A percentile compares a stretch with the other conserved stretches of the same genome.
These are phyloP conservation scores for Lepilemur septentrionalis DNA, from an alignment of 2,797 vertebrate genomes.

Conservation along the genomic window DNA sequence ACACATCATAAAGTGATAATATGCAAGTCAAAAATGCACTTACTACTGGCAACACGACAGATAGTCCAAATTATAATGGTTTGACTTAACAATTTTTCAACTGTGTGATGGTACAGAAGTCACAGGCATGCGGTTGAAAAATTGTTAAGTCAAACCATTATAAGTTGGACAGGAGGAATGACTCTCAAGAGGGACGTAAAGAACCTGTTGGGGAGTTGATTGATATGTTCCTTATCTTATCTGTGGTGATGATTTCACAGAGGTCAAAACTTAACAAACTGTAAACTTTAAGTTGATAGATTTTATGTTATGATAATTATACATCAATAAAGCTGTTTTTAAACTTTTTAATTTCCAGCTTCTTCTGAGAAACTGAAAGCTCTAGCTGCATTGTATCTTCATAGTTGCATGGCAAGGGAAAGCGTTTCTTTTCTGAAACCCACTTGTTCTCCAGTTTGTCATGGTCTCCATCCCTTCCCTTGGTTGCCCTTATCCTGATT, in stretches of 20 bases:
- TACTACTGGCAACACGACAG: background rate
- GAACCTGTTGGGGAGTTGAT: background rate
- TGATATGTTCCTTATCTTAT: background rate
- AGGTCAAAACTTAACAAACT: background rate
- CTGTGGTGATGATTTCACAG: background rate
- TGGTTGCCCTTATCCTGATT: background rate
- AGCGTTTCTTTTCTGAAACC: background rate
- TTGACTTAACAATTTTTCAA: background rate
- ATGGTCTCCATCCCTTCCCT: background rate
- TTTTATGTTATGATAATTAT: background rate
- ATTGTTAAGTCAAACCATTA: background rate
- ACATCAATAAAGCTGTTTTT: background rate
- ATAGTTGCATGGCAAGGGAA: fast-evolving
- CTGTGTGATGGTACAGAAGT: background rate
- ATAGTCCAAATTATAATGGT: background rate
- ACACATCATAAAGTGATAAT: background rate
- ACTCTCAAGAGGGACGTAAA: background rate
- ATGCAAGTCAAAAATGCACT: background rate
- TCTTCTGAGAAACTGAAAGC: background rate
- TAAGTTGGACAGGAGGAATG: background rate
- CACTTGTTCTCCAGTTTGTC: background rate
- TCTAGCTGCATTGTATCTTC: fast-evolving
- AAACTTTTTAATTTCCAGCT: background rate
- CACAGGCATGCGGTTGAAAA: background rate
- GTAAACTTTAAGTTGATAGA: background rate